Conservation (phyloP, 2,113 vertebrate species). For the Platysteira castanea region DNA sequence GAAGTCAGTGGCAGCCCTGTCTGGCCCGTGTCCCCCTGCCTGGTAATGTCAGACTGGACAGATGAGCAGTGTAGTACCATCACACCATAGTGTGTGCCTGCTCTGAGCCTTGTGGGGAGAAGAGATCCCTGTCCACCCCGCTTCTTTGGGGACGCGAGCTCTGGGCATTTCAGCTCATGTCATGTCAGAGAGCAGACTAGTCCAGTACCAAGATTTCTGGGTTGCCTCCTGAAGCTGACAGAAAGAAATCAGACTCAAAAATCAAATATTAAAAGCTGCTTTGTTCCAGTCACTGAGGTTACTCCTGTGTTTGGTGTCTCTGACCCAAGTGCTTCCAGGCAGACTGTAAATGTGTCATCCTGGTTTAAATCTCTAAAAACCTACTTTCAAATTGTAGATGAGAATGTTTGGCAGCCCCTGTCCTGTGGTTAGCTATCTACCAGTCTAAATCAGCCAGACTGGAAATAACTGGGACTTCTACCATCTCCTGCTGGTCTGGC, state of each 20-base stretch:
- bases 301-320: not conserved
- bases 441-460: not conserved
- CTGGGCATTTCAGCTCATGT: not conserved
- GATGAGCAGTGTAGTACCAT: not conserved
- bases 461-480: not conserved
- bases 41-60: not conserved
- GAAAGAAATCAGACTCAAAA: not conserved
- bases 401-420: not conserved
- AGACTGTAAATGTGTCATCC: not conserved
- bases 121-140: not conserved
- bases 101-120: accelerated
- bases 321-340: not conserved
- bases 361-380: not conserved
- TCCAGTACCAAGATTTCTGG: not conserved
- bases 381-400: not conserved
- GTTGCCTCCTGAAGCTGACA: not conserved
- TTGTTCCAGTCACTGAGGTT: not conserved
- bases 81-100: accelerated
- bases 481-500: not conserved
- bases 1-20: not conserved
- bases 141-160: not conserved
- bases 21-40: not conserved
- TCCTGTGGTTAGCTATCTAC: not conserved
- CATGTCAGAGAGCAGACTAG: not conserved
- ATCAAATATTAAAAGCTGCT: not conserved